phyloP scores from a whole-genome alignment of 1,140 invertebrate genomes.

The Capitella teleta region DNA sequence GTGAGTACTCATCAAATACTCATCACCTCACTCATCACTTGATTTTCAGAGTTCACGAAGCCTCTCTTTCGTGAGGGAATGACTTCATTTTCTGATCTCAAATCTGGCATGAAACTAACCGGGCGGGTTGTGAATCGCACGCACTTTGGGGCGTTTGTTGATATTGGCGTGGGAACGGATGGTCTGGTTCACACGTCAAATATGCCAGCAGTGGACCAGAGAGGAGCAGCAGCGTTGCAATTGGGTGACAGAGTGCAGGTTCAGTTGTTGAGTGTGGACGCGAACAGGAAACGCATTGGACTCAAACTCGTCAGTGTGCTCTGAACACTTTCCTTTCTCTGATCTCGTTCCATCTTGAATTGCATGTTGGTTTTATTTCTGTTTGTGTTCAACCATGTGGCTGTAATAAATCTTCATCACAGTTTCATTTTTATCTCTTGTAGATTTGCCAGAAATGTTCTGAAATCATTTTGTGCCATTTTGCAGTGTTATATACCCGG shows the following conservation, averaged over 20 bases:
- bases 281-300: conserved; percentile 43
- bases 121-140: conserved; percentile 59
- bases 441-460: no score
- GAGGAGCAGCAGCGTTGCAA: conserved; percentile 44
- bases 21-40: no score
- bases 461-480: no score
- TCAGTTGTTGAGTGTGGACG: conserved; percentile 49
- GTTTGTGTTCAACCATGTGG: neutral
- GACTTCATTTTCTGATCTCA: conserved; percentile 51
- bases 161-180: conserved; percentile 66
- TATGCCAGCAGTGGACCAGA: conserved; percentile 16
- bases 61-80: conserved; percentile 59
- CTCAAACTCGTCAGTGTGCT: conserved; percentile 31
- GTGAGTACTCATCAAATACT: no score
- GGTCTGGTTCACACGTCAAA: conserved; percentile 58
- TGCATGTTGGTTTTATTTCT: neutral
- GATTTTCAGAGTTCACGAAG: conserved; percentile 48
- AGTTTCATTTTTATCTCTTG: no score
- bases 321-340: no score
- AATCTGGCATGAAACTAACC: conserved; percentile 45
- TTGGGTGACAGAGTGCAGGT: conserved; percentile 61
- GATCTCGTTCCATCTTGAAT: no score
- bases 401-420: no score
- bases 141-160: conserved; percentile 80
- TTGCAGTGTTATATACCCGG: no score